These are phyloP conservation scores for Pterois miles DNA, from an alignment of 2,797 vertebrate genomes.

Conservation along the genomic window DNA sequence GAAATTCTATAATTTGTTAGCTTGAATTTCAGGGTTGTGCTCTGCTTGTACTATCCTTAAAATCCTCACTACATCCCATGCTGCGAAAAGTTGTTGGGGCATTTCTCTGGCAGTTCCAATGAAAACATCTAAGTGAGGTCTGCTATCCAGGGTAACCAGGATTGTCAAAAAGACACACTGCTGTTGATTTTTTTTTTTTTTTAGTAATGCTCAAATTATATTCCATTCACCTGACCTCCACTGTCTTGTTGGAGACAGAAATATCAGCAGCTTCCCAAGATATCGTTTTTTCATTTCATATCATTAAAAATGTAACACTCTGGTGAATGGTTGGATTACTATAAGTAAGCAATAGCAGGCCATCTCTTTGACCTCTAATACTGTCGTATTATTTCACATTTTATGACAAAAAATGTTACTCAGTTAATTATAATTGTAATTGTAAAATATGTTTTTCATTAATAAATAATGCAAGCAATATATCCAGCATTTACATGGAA, in stretches of 20 bases:
- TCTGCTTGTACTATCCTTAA: slow-evolving; percentile 7
- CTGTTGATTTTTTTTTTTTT: slow-evolving; percentile 7
- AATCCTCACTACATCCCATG: slow-evolving; percentile 30
- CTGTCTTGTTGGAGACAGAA: not conserved
- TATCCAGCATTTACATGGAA: not conserved
- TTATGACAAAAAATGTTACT: not conserved
- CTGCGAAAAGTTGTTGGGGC: slow-evolving; percentile 30
- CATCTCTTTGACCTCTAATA: not conserved
- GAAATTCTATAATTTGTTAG: not conserved
- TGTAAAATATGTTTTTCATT: not conserved
- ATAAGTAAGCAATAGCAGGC: not conserved
- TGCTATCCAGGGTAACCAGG: slow-evolving; percentile 5
- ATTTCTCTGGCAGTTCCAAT: slow-evolving; percentile 15
- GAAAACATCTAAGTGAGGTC: slow-evolving; percentile 7
- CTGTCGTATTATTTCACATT: not conserved
- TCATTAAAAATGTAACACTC: slow-evolving; percentile 10
- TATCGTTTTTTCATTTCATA: not conserved
- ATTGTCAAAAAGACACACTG: slow-evolving; percentile 9
- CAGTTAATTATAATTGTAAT: not conserved
- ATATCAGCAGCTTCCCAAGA: not conserved
- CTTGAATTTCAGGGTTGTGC: slow-evolving; percentile 1
- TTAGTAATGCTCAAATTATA: slow-evolving; percentile 16
- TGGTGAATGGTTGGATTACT: not conserved
- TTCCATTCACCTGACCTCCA: not conserved
- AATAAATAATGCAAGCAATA: not conserved